Evolutionary conservation across 1,140 invertebrate genomes (phyloP).

Genomic region (Musca vetustissima): DNA sequence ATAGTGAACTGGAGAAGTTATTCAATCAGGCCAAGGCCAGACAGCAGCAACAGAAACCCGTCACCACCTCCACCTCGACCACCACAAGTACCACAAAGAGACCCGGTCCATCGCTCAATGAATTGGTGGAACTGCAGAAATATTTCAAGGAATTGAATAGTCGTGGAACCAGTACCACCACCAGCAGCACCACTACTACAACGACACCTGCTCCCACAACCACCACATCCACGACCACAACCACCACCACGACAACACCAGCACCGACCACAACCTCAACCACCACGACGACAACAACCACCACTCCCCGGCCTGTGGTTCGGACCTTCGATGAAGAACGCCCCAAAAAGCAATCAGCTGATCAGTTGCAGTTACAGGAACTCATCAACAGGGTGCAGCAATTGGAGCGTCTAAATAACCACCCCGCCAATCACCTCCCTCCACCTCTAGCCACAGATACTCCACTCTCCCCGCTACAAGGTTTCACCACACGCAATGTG

Average conservation of each 20-base stretch:
- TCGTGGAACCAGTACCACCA: constrained; percentile 6
- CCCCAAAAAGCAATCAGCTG: constrained; percentile 33
- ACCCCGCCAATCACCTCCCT: neutral
- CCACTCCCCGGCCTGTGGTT: constrained; percentile 13
- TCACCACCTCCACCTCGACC: constrained; percentile 27
- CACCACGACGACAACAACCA: constrained; percentile 23
- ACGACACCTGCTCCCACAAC: constrained; percentile 32
- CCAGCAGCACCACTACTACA: constrained; percentile 26
- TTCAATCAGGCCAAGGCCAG: constrained; percentile 46
- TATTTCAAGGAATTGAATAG: constrained; percentile 27
- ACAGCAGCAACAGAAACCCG: neutral
- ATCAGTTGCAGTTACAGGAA: constrained; percentile 45
- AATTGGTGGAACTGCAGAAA: constrained; percentile 25
- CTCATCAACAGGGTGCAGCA: constrained; percentile 49
- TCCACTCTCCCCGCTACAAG: constrained; percentile 35
- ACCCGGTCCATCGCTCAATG: neutral
- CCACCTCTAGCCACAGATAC: constrained; percentile 12
- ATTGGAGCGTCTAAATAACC: constrained; percentile 38
- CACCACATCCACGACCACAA: constrained; percentile 22
- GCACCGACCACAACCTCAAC: constrained; percentile 12
- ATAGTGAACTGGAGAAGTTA: constrained; percentile 43
- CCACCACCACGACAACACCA: constrained; percentile 22
- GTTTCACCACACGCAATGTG: constrained; percentile 46
- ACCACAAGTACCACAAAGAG: constrained; percentile 29
- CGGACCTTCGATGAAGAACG: constrained; percentile 7